A percentile compares a stretch with the other conserved stretches of the same genome.
These are phyloP conservation scores for Lasiurus borealis DNA, from an alignment of 2,113 vertebrate species.

Conservation along the genomic window DNA sequence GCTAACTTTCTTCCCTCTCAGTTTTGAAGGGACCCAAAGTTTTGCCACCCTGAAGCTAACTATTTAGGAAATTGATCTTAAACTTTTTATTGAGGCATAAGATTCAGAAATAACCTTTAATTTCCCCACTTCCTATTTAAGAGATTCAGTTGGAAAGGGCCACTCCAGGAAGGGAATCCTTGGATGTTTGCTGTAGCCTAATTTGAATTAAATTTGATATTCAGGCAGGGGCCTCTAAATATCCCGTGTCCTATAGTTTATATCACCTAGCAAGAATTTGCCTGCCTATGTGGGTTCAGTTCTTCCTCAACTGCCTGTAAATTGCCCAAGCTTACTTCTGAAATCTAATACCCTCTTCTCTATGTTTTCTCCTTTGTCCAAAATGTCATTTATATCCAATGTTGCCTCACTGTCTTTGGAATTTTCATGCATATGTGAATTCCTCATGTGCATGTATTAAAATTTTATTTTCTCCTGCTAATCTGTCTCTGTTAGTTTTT, in stretches of 20 bases:
- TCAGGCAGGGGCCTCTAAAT: neutral
- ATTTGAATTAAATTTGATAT: neutral
- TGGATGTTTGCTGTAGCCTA: neutral
- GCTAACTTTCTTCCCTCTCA: neutral
- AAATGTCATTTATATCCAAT: neutral
- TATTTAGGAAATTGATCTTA: neutral
- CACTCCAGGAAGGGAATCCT: neutral
- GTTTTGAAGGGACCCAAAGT: neutral
- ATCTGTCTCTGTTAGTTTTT: neutral
- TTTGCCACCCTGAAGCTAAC: neutral
- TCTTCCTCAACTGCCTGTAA: neutral
- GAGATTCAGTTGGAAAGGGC: neutral
- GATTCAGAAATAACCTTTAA: neutral
- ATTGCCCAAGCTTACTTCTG: neutral
- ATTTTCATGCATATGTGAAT: neutral
- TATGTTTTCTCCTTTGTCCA: neutral
- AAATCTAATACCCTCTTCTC: neutral
- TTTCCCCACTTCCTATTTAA: neutral
- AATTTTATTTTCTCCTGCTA: neutral
- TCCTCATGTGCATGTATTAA: neutral
- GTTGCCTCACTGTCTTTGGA: neutral
- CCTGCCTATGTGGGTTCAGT: neutral
- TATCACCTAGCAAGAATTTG: neutral
- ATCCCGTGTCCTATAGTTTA: neutral
- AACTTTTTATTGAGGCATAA: neutral